Percentiles rank a stretch among this genome's conserved stretches.
phyloP scores from a whole-genome alignment of 2,113 vertebrate species.

The Sorex fumeus region DNA sequence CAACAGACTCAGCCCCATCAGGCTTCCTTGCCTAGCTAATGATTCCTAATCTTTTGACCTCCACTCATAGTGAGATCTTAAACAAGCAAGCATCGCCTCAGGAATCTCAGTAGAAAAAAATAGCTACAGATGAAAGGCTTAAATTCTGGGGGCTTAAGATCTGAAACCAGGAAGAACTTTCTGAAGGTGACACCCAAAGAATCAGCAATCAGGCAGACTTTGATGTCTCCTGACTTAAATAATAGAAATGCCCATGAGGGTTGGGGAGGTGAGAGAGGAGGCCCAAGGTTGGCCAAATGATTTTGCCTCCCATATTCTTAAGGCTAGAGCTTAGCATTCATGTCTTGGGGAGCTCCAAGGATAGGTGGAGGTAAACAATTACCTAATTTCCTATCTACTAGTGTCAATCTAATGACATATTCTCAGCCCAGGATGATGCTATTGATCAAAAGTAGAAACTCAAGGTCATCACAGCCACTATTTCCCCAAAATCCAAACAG shows the following conservation, averaged over 20 bases:
- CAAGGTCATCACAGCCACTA: neutral
- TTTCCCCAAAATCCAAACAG: slow-evolving; percentile 24
- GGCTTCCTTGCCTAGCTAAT: neutral
- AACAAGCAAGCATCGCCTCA: slow-evolving; percentile 4
- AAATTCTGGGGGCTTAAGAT: neutral
- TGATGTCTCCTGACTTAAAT: slow-evolving; percentile 20
- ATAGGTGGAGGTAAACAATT: neutral
- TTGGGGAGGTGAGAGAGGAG: neutral
- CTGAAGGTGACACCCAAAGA: neutral
- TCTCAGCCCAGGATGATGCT: neutral
- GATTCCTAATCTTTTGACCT: neutral
- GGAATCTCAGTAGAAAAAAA: neutral
- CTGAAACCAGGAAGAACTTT: slow-evolving; percentile 59
- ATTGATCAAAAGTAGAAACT: neutral
- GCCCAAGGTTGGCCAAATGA: neutral
- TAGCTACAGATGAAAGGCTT: slow-evolving; percentile 29
- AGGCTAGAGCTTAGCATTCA: slow-evolving; percentile 11
- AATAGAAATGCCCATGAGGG: too few species aligned
- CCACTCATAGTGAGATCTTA: neutral
- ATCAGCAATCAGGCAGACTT: slow-evolving; percentile 40
- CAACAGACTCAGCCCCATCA: neutral
- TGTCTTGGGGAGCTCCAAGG: neutral
- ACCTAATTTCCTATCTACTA: slow-evolving; percentile 27
- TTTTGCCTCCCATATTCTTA: slow-evolving; percentile 6
- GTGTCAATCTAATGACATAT: slow-evolving; percentile 14